Evolutionary conservation across 2,888 invertebrate genomes (phyloP).

Genomic region (Nomada ferruginata): DNA sequence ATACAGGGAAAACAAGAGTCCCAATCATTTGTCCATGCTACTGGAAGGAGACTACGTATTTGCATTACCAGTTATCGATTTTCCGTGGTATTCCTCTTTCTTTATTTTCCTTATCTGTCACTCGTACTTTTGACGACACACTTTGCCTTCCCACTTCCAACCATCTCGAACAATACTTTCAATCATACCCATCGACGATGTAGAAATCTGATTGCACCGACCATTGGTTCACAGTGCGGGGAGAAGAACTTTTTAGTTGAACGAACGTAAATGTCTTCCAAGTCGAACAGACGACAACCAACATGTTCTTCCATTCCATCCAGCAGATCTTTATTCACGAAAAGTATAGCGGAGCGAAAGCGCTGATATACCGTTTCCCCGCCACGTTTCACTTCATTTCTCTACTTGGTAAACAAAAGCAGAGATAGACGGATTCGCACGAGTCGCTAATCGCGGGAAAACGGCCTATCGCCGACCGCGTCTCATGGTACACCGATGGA

Average conservation of each 20-base stretch:
- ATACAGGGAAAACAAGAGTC: slow-evolving; percentile 65
- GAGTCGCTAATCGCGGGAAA: neutral
- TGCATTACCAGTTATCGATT: slow-evolving; percentile 43
- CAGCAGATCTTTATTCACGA: neutral
- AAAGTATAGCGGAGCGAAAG: neutral
- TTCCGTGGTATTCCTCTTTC: neutral
- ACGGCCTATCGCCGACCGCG: neutral
- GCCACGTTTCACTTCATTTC: slow-evolving; percentile 16
- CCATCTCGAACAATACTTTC: too few relatives aligned
- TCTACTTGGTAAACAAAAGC: slow-evolving; percentile 30
- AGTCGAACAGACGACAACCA: too few relatives aligned
- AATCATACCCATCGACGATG: neutral
- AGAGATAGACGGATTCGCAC: neutral
- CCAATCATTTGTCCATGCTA: slow-evolving; percentile 34
- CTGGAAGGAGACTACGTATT: slow-evolving; percentile 37
- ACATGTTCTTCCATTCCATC: too few relatives aligned
- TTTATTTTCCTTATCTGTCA: neutral
- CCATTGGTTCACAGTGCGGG: neutral
- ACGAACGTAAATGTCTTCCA: neutral
- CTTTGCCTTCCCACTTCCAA: neutral
- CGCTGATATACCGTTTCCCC: neutral
- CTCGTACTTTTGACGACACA: neutral
- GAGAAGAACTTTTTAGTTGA: neutral
- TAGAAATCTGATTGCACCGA: neutral
- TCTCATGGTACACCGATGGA: neutral